Percentiles rank a stretch among this genome's conserved stretches.
Evolutionary conservation across 2,113 vertebrate genomes (phyloP).

Genomic region (Hippocampus guttulatus): DNA sequence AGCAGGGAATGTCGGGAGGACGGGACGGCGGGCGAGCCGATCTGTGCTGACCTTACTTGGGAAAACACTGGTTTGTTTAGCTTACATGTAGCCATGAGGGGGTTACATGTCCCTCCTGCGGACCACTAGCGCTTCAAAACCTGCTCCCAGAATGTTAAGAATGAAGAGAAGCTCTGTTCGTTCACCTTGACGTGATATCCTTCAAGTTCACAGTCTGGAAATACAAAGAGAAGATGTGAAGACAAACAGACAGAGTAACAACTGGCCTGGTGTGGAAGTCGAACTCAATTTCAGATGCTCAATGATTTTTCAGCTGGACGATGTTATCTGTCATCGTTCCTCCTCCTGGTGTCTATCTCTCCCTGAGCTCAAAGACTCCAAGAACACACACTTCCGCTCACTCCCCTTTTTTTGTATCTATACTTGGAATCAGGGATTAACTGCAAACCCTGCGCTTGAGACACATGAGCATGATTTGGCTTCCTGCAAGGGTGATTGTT

Average conservation of each 20-base stretch:
- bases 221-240: constrained; percentile 12
- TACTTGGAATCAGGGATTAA: not conserved
- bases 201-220: constrained; percentile 8
- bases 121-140: constrained; percentile 15
- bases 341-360: constrained; percentile 11
- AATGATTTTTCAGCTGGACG: constrained; percentile 41
- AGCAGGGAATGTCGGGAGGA: constrained; percentile 29
- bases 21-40: not conserved
- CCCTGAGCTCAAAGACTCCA: constrained; percentile 21
- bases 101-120: constrained; percentile 38
- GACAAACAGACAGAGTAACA: constrained; percentile 3
- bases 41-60: constrained; percentile 53
- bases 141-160: constrained; percentile 8
- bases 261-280: constrained; percentile 21
- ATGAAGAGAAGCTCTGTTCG: constrained; percentile 8
- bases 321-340: constrained; percentile 33
- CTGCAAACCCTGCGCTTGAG: not conserved
- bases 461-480: constrained; percentile 5
- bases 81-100: constrained; percentile 40
- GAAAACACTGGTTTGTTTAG: constrained; percentile 65
- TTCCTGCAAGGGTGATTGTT: constrained; percentile 17
- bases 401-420: constrained; percentile 11
- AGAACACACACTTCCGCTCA: constrained; percentile 31
- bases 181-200: not conserved
- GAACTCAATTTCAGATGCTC: constrained; percentile 16